These are phyloP conservation scores for Caerostris extrusa DNA, from an alignment of 1,140 invertebrate species.

Conservation along the genomic window DNA sequence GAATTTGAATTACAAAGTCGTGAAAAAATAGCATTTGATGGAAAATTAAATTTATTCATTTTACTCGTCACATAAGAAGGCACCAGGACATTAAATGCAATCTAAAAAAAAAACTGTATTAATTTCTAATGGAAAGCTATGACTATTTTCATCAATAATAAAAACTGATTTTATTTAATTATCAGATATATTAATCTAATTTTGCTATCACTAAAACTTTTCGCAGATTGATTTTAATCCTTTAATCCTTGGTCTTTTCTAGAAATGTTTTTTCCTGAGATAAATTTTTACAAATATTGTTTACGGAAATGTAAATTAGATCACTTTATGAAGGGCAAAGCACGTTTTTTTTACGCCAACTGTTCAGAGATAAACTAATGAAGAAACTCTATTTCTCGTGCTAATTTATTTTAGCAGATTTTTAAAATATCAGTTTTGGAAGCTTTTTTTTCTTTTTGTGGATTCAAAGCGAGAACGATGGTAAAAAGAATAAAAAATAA, in stretches of 20 bases:
- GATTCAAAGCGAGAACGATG: background rate
- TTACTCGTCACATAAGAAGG: conserved; percentile 44
- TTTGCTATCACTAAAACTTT: conserved; percentile 62
- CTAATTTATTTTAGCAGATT: conserved; percentile 73
- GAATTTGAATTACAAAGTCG: conserved; percentile 33
- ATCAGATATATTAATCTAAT: conserved; percentile 74
- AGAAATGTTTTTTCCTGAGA: conserved; percentile 42
- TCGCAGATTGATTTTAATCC: conserved; percentile 72
- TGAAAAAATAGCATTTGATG: conserved; percentile 4
- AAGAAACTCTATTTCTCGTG: conserved; percentile 60
- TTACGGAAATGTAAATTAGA: conserved; percentile 67
- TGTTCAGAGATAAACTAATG: conserved; percentile 47
- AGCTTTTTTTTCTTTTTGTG: conserved; percentile 13
- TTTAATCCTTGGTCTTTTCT: conserved; percentile 67
- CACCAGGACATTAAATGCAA: background rate
- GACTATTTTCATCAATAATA: conserved; percentile 34
- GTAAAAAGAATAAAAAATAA: conserved; percentile 23
- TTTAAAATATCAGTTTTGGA: conserved; percentile 18
- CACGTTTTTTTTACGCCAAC: conserved; percentile 35
- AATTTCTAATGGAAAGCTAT: conserved; percentile 21
- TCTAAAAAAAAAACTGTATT: conserved; percentile 56
- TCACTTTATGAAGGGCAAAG: conserved; percentile 5
- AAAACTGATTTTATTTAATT: conserved; percentile 73
- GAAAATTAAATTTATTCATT: conserved; percentile 56
- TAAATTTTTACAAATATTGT: conserved; percentile 60